phyloP scores from a whole-genome alignment of 2,888 invertebrate species.

The Axea sp. region DNA sequence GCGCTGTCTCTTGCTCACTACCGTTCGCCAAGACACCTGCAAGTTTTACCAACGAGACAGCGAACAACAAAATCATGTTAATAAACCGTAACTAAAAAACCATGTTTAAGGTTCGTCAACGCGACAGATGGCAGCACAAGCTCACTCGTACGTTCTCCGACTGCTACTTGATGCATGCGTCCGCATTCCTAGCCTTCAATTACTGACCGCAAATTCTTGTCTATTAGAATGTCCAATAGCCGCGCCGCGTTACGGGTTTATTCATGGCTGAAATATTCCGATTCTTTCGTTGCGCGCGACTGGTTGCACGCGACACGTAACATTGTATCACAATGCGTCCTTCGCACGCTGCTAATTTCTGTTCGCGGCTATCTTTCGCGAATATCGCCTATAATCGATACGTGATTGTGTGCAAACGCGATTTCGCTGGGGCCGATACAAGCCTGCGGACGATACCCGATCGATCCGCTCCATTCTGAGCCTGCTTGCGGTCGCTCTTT shows the following conservation, averaged over 20 bases:
- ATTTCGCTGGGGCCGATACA: conserved; percentile 38
- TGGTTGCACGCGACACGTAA: conserved; percentile 36
- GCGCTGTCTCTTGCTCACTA: no score
- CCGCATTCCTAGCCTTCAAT: conserved; percentile 73
- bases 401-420: conserved; percentile 32
- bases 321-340: conserved; percentile 38
- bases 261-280: conserved; percentile 55
- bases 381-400: conserved; percentile 38
- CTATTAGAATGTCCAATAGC: conserved; percentile 66
- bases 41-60: no score
- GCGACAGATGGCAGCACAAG: conserved; percentile 19
- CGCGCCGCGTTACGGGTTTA: conserved; percentile 61
- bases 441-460: conserved; percentile 48
- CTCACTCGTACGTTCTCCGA: conserved; percentile 17
- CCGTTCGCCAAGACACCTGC: no score
- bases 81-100: no score
- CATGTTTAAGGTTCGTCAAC: no score
- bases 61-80: no score
- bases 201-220: conserved; percentile 65
- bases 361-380: conserved; percentile 10
- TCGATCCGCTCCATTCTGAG: conserved; percentile 38
- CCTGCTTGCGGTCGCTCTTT: conserved; percentile 46
- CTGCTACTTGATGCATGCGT: conserved; percentile 72
- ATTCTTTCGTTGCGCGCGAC: conserved; percentile 43
- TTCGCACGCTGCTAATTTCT: conserved; percentile 26